A percentile compares a stretch with the other conserved stretches of the same genome.
Evolutionary conservation across 2,797 vertebrate genomes (phyloP).

Genomic region (Rhinichthys osculus): DNA sequence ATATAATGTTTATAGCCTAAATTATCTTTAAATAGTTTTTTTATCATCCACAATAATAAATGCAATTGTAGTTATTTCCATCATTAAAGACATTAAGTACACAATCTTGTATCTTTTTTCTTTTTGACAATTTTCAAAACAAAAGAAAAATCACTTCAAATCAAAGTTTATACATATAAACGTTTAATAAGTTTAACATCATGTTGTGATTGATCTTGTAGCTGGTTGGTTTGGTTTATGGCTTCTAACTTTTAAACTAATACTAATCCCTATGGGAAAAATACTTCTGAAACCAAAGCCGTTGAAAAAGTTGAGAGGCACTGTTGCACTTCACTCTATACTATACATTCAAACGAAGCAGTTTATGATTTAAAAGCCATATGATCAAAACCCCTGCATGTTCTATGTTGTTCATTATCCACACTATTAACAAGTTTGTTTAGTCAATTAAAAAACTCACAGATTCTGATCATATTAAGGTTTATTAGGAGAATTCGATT

Average conservation of each 20-base stretch:
- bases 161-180: background rate
- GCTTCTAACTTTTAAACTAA: background rate
- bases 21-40: background rate
- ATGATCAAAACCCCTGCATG: background rate
- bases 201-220: background rate
- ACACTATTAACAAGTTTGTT: background rate
- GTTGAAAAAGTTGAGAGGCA: background rate
- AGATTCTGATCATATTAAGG: too few relatives aligned
- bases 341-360: background rate
- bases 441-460: too few relatives aligned
- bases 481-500: background rate
- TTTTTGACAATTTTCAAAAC: background rate
- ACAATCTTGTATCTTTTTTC: background rate
- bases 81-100: background rate
- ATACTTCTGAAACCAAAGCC: background rate
- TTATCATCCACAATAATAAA: background rate
- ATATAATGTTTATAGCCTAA: background rate
- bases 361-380: background rate
- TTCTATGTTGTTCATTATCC: background rate
- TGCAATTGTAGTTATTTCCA: background rate
- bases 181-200: too few relatives aligned
- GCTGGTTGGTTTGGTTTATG: background rate
- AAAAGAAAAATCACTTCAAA: background rate
- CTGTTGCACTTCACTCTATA: background rate
- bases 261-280: background rate